Percentiles rank a stretch among this genome's conserved stretches.
phyloP scores from a whole-genome alignment of 2,797 vertebrate genomes.

The Pelodytes ibericus region DNA sequence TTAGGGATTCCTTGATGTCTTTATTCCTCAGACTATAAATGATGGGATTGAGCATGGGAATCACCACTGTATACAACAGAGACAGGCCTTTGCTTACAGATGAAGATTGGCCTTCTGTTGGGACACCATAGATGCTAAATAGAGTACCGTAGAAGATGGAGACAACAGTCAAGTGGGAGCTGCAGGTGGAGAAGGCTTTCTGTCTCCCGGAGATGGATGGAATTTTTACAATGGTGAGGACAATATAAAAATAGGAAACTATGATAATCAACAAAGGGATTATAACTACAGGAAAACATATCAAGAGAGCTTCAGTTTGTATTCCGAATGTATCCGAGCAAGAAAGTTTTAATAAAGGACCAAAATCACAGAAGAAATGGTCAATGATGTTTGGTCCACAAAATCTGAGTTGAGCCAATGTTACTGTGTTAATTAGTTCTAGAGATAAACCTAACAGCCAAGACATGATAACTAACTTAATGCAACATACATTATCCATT shows the following conservation, averaged over 20 bases:
- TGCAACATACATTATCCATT: too few relatives aligned
- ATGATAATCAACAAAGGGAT: too few relatives aligned
- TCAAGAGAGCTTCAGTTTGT: not conserved
- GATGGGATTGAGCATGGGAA: too few relatives aligned
- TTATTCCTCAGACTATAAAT: too few relatives aligned
- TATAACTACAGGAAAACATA: not conserved
- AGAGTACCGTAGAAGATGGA: constrained; percentile 6
- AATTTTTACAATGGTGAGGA: constrained; percentile 12
- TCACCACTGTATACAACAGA: not conserved
- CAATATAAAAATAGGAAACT: not conserved
- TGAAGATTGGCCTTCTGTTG: not conserved
- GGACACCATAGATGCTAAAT: constrained; percentile 6
- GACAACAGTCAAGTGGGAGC: too few relatives aligned
- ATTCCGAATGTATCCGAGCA: constrained; percentile 11
- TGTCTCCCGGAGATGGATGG: too few relatives aligned
- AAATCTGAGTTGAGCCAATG: not conserved
- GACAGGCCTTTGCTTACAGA: not conserved
- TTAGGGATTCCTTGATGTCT: not conserved
- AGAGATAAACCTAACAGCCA: too few relatives aligned
- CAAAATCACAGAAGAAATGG: too few relatives aligned
- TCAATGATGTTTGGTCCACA: not conserved
- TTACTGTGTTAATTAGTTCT: too few relatives aligned
- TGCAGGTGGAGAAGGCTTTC: too few relatives aligned
- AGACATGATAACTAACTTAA: too few relatives aligned
- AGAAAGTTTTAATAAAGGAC: constrained; percentile 4